These are phyloP conservation scores for Macropus fuliginosus DNA, from an alignment of 2,797 vertebrate genomes.

Conservation along the genomic window DNA sequence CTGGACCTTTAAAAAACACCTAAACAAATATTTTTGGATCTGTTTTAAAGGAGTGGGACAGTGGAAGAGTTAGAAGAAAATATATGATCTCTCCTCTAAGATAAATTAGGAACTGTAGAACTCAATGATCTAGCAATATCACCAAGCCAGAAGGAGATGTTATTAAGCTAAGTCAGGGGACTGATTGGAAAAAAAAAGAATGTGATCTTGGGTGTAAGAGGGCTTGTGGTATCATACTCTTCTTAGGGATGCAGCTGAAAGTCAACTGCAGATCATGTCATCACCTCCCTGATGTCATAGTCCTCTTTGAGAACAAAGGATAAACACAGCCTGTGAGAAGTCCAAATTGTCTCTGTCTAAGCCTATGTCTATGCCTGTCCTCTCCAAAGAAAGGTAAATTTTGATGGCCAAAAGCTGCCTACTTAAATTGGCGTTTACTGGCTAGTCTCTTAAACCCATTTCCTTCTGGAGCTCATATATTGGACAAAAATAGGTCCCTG, in stretches of 20 bases:
- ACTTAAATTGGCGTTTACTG: too few species aligned
- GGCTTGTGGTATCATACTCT: background rate
- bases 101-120: background rate
- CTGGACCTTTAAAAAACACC: background rate
- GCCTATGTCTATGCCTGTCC: too few species aligned
- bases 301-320: too few species aligned
- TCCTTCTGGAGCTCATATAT: too few species aligned
- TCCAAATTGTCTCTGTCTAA: too few species aligned
- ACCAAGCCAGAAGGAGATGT: background rate
- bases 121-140: background rate
- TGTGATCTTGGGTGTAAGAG: background rate
- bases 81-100: background rate
- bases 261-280: too few species aligned
- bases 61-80: background rate
- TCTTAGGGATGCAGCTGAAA: background rate
- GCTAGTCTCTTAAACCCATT: too few species aligned
- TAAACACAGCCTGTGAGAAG: too few species aligned
- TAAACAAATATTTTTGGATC: background rate
- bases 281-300: too few species aligned
- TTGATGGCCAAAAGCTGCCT: too few species aligned
- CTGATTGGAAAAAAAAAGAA: background rate
- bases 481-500: too few species aligned
- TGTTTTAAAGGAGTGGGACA: background rate
- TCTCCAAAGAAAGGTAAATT: too few species aligned
- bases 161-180: background rate